Percentiles rank a stretch among this genome's conserved stretches.
Conservation (phyloP, 2,888 invertebrate species). For the Aporophyla lueneburgensis region DNA sequence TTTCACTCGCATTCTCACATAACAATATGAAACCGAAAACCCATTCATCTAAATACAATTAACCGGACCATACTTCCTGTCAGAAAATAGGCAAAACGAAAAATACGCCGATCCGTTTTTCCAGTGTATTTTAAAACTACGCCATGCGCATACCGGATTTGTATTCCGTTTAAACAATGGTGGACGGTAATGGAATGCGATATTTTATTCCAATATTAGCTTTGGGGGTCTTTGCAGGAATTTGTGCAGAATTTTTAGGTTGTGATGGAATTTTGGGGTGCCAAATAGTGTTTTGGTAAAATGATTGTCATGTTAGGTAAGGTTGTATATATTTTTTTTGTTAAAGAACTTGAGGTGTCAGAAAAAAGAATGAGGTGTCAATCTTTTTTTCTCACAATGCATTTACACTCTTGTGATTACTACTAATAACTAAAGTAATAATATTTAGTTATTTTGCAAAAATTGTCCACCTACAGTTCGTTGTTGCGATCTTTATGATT, state of each 20-base stretch:
- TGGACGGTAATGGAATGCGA: constrained; percentile 36
- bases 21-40: constrained; percentile 20
- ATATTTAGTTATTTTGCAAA: not conserved
- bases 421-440: too few species aligned
- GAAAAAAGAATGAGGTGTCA: not conserved
- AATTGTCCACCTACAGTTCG: not conserved
- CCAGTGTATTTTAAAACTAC: constrained; percentile 33
- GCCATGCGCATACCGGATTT: constrained; percentile 26
- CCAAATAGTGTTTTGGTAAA: not conserved
- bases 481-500: not conserved
- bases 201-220: constrained; percentile 50
- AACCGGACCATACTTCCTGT: constrained; percentile 30
- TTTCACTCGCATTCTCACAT: not conserved
- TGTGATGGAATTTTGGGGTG: not conserved
- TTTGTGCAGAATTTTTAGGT: not conserved
- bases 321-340: not conserved
- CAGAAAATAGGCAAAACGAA: constrained; percentile 29
- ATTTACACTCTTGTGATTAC: not conserved
- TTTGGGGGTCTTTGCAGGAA: not conserved
- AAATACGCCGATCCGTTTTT: constrained; percentile 27
- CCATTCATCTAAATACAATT: constrained; percentile 56
- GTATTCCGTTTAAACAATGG: constrained; percentile 48
- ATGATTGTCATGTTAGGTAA: not conserved
- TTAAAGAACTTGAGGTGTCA: not conserved
- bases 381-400: not conserved